These are phyloP conservation scores for Gephyroberyx darwinii DNA, from an alignment of 2,797 vertebrate genomes.

Conservation along the genomic window DNA sequence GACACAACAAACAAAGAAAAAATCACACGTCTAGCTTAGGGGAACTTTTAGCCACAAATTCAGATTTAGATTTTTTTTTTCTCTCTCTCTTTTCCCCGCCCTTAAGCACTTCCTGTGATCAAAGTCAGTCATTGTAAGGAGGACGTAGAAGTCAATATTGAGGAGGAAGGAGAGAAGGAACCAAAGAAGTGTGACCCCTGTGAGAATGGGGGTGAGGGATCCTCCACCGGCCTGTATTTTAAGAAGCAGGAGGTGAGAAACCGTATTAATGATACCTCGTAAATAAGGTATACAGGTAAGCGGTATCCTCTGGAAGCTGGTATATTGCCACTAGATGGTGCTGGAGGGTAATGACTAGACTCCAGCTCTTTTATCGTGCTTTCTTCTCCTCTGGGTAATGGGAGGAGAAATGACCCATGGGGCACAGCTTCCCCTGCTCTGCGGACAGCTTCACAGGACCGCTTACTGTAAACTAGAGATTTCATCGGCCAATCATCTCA, in stretches of 20 bases:
- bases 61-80: neutral
- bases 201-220: conserved; percentile 36
- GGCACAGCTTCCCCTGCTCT: conserved; percentile 60
- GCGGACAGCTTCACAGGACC: conserved; percentile 62
- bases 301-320: neutral
- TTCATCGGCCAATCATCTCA: conserved; percentile 59
- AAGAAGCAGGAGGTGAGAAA: conserved; percentile 61
- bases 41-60: neutral
- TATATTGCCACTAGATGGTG: conserved; percentile 72
- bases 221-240: conserved; percentile 47
- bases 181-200: conserved; percentile 18
- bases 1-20: neutral
- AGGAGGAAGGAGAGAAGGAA: conserved; percentile 35
- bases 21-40: neutral
- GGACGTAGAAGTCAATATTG: conserved; percentile 46
- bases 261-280: neutral
- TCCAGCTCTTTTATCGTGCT: conserved; percentile 34
- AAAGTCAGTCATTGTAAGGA: conserved; percentile 47
- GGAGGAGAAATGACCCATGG: conserved; percentile 74
- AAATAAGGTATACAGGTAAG: too few relatives aligned
- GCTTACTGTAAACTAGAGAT: conserved; percentile 73
- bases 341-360: conserved; percentile 46
- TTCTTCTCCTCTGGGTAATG: conserved; percentile 70
- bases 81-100: neutral
- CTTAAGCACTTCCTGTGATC: conserved; percentile 60